These are phyloP conservation scores for Sinodicranocentrus sp. DNA, from an alignment of 2,888 invertebrate species.

Conservation along the genomic window DNA sequence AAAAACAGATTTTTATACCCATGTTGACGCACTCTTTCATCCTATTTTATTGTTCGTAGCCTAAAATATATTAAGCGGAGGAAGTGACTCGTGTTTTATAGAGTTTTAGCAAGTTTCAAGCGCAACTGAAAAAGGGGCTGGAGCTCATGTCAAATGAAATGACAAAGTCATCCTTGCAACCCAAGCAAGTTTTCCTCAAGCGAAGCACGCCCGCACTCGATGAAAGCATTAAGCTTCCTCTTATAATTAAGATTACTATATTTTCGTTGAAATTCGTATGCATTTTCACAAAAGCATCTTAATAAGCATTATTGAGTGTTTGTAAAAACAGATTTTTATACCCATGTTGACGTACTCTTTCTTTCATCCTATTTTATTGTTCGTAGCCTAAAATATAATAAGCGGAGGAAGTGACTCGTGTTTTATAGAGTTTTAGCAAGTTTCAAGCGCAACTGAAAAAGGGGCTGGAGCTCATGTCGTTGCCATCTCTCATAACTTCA, in stretches of 20 bases:
- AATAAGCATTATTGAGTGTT: slow-evolving; percentile 17
- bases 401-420: slow-evolving; percentile 8
- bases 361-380: slow-evolving; percentile 33
- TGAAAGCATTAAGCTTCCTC: no score
- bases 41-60: slow-evolving; percentile 31
- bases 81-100: slow-evolving; percentile 10
- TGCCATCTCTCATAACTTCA: slow-evolving; percentile 52
- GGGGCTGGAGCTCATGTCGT: slow-evolving; percentile 50
- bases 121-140: slow-evolving; percentile 41
- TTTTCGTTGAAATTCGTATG: no score
- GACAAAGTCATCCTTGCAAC: no score
- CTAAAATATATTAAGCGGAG: not conserved
- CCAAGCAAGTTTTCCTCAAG: no score
- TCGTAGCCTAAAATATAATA: slow-evolving; percentile 5
- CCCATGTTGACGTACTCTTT: slow-evolving; percentile 1
- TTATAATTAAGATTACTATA: no score
- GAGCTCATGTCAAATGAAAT: slow-evolving; percentile 44
- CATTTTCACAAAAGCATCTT: no score
- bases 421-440: not conserved
- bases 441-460: slow-evolving; percentile 17
- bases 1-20: slow-evolving; percentile 21
- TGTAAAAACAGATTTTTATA: slow-evolving; percentile 21
- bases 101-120: not conserved
- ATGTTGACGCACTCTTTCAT: slow-evolving; percentile 6
- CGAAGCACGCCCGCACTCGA: slow-evolving; percentile 1